Evolutionary conservation across 1,140 invertebrate genomes (phyloP).

Genomic region (Sitodiplosis mosellana): DNA sequence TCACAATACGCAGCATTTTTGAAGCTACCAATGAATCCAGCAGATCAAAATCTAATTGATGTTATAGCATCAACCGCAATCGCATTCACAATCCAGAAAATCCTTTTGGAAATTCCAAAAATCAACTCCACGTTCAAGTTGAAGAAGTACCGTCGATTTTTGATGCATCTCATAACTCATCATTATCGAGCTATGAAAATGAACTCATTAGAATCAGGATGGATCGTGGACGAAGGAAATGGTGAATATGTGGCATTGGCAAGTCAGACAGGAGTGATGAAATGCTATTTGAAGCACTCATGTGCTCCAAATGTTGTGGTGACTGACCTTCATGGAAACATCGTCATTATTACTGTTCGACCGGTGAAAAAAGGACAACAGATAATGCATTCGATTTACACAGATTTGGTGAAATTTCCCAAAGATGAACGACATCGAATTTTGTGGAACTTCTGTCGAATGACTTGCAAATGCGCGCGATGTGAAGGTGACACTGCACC

Average conservation of each 20-base stretch:
- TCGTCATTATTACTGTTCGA: slow-evolving; percentile 35
- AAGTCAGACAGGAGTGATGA: not conserved
- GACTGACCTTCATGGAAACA: slow-evolving; percentile 30
- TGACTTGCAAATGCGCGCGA: no score
- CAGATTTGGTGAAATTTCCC: not conserved
- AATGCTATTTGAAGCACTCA: slow-evolving; percentile 60
- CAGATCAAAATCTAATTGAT: not conserved
- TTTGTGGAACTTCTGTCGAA: no score
- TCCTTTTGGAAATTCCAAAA: slow-evolving; percentile 19
- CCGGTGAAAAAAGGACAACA: slow-evolving; percentile 46
- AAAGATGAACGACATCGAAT: not conserved
- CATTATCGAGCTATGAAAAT: slow-evolving; percentile 66
- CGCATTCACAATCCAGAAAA: slow-evolving; percentile 11
- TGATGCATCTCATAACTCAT: slow-evolving; percentile 42
- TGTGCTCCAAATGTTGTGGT: slow-evolving; percentile 71
- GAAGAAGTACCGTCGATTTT: slow-evolving; percentile 19
- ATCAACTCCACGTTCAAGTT: slow-evolving; percentile 18
- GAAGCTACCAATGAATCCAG: not conserved
- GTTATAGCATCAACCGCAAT: not conserved
- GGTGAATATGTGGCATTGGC: slow-evolving; percentile 21
- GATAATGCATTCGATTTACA: slow-evolving; percentile 20
- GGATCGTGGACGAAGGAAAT: no score
- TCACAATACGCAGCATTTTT: not conserved
- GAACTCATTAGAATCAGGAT: slow-evolving; percentile 37
- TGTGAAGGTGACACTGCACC: no score